Percentiles rank a stretch among this genome's conserved stretches.
These are phyloP conservation scores for Pterobdella sp. DNA, from an alignment of 2,888 invertebrate species.

Conservation along the genomic window DNA sequence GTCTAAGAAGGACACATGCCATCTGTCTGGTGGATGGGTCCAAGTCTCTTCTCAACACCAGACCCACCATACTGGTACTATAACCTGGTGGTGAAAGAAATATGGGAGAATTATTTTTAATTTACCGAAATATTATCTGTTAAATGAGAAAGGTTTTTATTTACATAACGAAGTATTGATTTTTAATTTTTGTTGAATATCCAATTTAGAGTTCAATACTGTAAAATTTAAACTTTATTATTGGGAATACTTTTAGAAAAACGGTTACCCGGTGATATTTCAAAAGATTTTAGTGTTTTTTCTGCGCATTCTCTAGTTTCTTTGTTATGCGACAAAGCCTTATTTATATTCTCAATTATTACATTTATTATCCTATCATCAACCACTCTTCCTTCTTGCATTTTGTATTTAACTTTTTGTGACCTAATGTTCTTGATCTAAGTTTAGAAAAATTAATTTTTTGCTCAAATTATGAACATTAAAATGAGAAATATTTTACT, in stretches of 20 bases:
- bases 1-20: slow-evolving; percentile 64
- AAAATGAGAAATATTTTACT: too few relatives aligned
- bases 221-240: neutral
- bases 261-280: neutral
- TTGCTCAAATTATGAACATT: too few relatives aligned
- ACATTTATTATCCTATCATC: neutral
- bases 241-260: neutral
- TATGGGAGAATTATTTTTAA: too few relatives aligned
- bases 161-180: neutral
- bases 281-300: neutral
- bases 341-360: neutral
- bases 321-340: neutral
- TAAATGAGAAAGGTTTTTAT: neutral
- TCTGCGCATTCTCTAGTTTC: neutral
- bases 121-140: neutral
- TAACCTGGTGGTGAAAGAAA: neutral
- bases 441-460: too few relatives aligned
- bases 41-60: neutral
- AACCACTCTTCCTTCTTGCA: neutral
- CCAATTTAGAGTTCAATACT: neutral
- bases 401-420: too few relatives aligned
- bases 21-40: slow-evolving; percentile 60
- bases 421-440: too few relatives aligned
- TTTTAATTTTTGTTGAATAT: neutral
- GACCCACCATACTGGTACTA: neutral